These are phyloP conservation scores for Xestia rhomboidea DNA, from an alignment of 2,888 invertebrate species.

Conservation along the genomic window DNA sequence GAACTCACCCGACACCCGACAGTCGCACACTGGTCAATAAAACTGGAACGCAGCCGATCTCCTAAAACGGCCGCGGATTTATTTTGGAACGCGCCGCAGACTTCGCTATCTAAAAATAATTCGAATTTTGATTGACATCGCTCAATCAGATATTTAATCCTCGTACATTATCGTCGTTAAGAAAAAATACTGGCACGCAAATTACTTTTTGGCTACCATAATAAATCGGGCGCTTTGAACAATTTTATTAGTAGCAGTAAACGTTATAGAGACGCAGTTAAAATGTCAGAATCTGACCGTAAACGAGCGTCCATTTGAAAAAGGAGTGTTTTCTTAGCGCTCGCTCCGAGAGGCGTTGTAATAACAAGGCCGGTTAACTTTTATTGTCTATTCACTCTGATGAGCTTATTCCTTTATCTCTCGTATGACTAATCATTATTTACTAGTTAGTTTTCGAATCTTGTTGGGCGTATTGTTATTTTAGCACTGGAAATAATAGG, in stretches of 20 bases:
- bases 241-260: conserved; percentile 86
- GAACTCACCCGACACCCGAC: conserved; percentile 72
- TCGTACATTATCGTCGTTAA: conserved; percentile 65
- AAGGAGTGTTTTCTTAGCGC: conserved; percentile 88
- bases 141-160: conserved; percentile 73
- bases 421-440: conserved; percentile 86
- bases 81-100: conserved; percentile 73
- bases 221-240: conserved; percentile 86
- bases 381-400: conserved; percentile 88
- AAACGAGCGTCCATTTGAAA: conserved; percentile 86
- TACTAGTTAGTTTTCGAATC: conserved; percentile 72
- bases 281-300: conserved; percentile 88
- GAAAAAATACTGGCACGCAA: conserved; percentile 73
- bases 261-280: conserved; percentile 87
- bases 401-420: conserved; percentile 86
- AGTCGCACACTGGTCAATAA: conserved; percentile 71
- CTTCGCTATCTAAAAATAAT: conserved; percentile 71
- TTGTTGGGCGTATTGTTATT: conserved; percentile 80
- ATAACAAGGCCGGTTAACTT: conserved; percentile 84
- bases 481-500: conserved; percentile 79
- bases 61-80: conserved; percentile 73
- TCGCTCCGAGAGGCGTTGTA: conserved; percentile 77
- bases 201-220: conserved; percentile 80
- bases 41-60: conserved; percentile 77
- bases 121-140: conserved; percentile 81